Conservation (phyloP, 2,888 invertebrate genomes). For the Omphaloscelis lunosa region DNA sequence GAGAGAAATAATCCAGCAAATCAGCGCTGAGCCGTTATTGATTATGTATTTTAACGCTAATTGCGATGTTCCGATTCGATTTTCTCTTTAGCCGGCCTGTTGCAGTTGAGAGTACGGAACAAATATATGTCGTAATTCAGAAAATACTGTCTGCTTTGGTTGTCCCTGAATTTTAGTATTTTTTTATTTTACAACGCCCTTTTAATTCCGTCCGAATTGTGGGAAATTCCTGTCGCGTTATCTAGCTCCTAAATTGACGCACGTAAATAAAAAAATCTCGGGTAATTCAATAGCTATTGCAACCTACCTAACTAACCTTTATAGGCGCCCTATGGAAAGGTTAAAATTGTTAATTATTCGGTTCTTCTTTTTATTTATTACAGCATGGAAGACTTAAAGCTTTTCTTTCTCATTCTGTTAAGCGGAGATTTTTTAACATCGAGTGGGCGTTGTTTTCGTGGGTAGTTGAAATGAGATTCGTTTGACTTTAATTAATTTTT, state of each 20-base stretch:
- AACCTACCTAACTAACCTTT: too few species aligned
- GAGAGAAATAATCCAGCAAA: too few species aligned
- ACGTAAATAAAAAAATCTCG: too few species aligned
- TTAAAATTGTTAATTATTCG: neutral
- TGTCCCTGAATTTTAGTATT: too few species aligned
- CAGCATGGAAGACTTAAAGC: too few species aligned
- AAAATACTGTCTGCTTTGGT: too few species aligned
- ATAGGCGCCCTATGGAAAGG: neutral
- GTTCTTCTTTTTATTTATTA: neutral
- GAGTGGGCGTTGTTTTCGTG: slow-evolving; percentile 2
- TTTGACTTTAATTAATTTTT: slow-evolving; percentile 12
- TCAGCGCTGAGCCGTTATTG: neutral
- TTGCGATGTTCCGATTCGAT: neutral
- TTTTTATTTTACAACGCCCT: too few species aligned
- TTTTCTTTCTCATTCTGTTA: neutral
- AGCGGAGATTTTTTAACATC: slow-evolving; percentile 1
- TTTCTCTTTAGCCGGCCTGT: neutral
- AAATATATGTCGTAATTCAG: too few species aligned
- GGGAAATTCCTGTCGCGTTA: too few species aligned
- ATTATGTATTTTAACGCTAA: neutral
- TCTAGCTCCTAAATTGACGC: too few species aligned
- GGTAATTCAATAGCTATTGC: too few species aligned
- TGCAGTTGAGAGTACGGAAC: neutral
- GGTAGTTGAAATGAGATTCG: slow-evolving; percentile 12
- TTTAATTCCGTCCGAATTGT: too few species aligned